Base-by-base conservation (phyloP, 1,140 invertebrate genomes). In the Propsilocerus akamusi region DNA sequence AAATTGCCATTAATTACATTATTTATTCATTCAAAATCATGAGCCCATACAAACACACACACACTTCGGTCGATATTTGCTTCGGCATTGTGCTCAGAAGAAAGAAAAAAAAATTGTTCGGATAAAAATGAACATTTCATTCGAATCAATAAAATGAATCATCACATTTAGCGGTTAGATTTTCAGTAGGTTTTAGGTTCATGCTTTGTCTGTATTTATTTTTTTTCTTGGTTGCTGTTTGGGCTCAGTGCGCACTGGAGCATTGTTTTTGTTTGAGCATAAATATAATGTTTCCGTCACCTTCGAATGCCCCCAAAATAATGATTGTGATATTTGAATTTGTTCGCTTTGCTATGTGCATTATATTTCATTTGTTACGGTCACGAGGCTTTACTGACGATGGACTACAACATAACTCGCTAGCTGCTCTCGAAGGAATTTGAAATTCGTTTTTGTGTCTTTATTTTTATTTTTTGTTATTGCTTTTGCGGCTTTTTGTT, bases 1-100 rank as follows among this genome's bases (percentile, higher is more conserved):
- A 41, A 41, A 41, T 41, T 41, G 34, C 34, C 34, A 41, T 41
- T 41, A 41, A 41, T 41, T 41, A 41, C 14, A 41, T 41, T 41
- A 41, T 41, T 41, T 41, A 41, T 41, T 41, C 34, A 41, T 41
- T 41, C 22, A 20, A 20, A 20, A 41, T 17, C 17, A 20, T 17
- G 8, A 8, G n/a, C 34, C 22, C 17, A 17, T 41, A 20, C 34
- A 41, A n/a, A 30, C 28, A 12, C 28, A 30, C 11, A 30, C 28
- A 30, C 11, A 30, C 14, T 30, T 30, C 28, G 11, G 28, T 30
- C 14, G 28, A 12, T 30, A n/a, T 30, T 30, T 10, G 11, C 14
- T 10, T 30, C 14, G 28, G 6, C 14, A 12, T n/a, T 30, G 11
- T 30, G 28, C 10, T 30, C 10, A 2, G 14, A 7, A 30, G 6